Percentiles rank a stretch among this genome's conserved stretches.
Conservation (phyloP, 2,113 vertebrate species). For the Poeciliopsis prolifica region DNA sequence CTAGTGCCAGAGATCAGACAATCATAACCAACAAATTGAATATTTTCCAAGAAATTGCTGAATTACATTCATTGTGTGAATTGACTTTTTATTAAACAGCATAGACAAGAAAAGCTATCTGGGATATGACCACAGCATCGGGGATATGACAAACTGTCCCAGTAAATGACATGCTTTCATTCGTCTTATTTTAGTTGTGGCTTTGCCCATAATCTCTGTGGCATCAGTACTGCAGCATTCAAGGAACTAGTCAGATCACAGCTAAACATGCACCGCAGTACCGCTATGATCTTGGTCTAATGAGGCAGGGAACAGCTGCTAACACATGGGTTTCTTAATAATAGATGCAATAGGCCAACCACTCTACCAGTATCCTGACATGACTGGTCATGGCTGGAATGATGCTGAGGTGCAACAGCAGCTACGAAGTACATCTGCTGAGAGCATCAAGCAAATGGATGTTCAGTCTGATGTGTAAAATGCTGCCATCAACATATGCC, state of each 20-base stretch:
- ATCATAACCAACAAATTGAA: background rate
- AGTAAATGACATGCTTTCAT: slow-evolving; percentile 14
- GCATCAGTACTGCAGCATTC: background rate
- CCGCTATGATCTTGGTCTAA: slow-evolving; percentile 44
- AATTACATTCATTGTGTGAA: background rate
- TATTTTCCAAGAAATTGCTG: no score
- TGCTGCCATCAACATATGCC: background rate
- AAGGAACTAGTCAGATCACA: slow-evolving; percentile 21
- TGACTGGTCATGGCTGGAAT: slow-evolving; percentile 29
- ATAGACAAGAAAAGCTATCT: background rate
- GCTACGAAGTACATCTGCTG: slow-evolving; percentile 11
- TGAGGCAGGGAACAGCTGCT: slow-evolving; percentile 53
- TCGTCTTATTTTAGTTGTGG: background rate
- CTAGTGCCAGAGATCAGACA: background rate
- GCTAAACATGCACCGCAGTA: slow-evolving; percentile 27
- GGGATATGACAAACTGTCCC: background rate
- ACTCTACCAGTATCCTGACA: slow-evolving; percentile 32
- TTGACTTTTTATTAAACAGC: background rate
- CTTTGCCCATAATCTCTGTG: slow-evolving; percentile 6
- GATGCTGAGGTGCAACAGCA: slow-evolving; percentile 29
- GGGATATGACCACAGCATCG: slow-evolving; percentile 7
- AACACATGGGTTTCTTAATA: slow-evolving; percentile 63
- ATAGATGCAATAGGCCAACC: slow-evolving; percentile 59
- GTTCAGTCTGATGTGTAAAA: background rate
- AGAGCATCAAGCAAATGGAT: slow-evolving; percentile 15